These are phyloP conservation scores for Drosophila malerkotliana DNA, from an alignment of 1,140 invertebrate genomes.

Conservation along the genomic window DNA sequence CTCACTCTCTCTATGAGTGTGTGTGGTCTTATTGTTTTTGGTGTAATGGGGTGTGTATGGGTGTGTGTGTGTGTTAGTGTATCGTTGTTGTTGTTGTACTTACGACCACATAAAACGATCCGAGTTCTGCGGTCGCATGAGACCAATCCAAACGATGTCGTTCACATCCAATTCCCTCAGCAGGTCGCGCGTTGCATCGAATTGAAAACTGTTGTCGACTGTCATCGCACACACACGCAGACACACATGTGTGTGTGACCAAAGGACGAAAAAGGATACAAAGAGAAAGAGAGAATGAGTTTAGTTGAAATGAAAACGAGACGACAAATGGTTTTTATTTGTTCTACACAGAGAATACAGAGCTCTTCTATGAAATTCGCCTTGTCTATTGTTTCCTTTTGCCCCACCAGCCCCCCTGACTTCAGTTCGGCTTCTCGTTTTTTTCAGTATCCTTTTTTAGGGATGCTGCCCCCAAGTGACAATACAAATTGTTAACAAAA, in stretches of 20 bases:
- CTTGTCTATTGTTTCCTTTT: slow-evolving; percentile 51
- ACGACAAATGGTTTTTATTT: slow-evolving; percentile 77
- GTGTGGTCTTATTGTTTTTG: slow-evolving; percentile 33
- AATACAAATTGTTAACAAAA: slow-evolving; percentile 61
- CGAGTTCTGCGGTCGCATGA: slow-evolving; percentile 88
- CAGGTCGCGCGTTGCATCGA: slow-evolving; percentile 89
- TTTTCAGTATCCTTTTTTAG: slow-evolving; percentile 2
- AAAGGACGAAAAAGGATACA: slow-evolving; percentile 26
- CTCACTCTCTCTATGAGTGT: background rate
- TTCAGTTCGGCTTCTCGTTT: slow-evolving; percentile 15
- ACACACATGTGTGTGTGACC: slow-evolving; percentile 76
- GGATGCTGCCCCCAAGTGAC: slow-evolving; percentile 38
- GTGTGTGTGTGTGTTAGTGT: background rate
- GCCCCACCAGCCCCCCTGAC: background rate
- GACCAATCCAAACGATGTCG: slow-evolving; percentile 90
- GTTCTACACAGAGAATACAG: slow-evolving; percentile 39
- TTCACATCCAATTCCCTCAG: slow-evolving; percentile 90
- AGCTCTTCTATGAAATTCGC: slow-evolving; percentile 66
- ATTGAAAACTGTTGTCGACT: slow-evolving; percentile 90
- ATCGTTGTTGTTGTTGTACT: slow-evolving; percentile 80
- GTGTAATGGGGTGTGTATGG: slow-evolving; percentile 1
- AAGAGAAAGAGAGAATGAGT: slow-evolving; percentile 5
- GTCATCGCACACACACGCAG: slow-evolving; percentile 1
- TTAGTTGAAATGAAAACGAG: slow-evolving; percentile 55
- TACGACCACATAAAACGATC: slow-evolving; percentile 90